These are phyloP conservation scores for Tryphoninae sp. DNA, from an alignment of 2,888 invertebrate genomes.

Conservation along the genomic window DNA sequence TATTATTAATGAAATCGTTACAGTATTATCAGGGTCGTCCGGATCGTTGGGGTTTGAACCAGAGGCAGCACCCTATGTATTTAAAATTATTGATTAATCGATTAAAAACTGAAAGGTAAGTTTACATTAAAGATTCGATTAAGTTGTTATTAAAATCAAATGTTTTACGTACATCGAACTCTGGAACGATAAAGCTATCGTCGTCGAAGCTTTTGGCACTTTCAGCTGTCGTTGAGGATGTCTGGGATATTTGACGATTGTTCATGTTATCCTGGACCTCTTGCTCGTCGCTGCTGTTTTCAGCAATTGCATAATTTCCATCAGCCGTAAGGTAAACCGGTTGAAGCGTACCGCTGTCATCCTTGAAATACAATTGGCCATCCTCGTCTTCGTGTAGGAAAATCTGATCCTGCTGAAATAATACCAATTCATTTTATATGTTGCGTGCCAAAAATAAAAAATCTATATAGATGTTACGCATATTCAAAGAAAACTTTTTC, in stretches of 20 bases:
- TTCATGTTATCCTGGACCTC: conserved; percentile 70
- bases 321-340: conserved; percentile 79
- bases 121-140: conserved; percentile 62
- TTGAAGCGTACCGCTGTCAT: conserved; percentile 77
- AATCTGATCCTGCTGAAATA: conserved; percentile 75
- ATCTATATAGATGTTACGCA: neutral
- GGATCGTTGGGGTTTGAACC: conserved; percentile 69
- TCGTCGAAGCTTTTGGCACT: conserved; percentile 66
- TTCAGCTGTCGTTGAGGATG: conserved; percentile 48
- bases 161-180: conserved; percentile 66
- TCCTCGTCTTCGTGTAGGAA: conserved; percentile 79
- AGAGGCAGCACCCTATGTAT: conserved; percentile 66
- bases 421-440: neutral
- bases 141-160: conserved; percentile 61
- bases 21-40: conserved; percentile 79
- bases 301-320: conserved; percentile 79
- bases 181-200: conserved; percentile 72
- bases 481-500: no score
- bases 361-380: conserved; percentile 79
- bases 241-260: conserved; percentile 62
- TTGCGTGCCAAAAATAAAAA: neutral
- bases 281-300: conserved; percentile 74
- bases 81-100: conserved; percentile 34
- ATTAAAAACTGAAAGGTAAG: conserved; percentile 22
- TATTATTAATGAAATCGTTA: conserved; percentile 81